Conservation (phyloP, 2,797 vertebrate species). For the Basileuterus tristriatus region DNA sequence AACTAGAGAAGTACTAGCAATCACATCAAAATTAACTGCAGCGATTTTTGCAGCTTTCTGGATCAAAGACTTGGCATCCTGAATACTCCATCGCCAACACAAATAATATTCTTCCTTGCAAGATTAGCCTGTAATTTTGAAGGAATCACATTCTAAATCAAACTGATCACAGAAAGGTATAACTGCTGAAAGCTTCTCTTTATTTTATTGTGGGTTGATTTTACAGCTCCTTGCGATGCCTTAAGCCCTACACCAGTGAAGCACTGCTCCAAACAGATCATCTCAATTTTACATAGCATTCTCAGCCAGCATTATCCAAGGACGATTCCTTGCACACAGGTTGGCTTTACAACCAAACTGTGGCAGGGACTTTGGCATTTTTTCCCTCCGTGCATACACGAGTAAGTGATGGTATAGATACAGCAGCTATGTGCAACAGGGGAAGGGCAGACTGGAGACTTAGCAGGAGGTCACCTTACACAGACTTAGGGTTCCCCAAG, state of each 20-base stretch:
- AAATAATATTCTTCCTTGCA: background rate
- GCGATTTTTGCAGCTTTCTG: background rate
- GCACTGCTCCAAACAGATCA: background rate
- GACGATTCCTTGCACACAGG: accelerated
- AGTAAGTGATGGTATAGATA: background rate
- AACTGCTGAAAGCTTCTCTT: background rate
- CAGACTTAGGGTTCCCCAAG: background rate
- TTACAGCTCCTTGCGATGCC: background rate
- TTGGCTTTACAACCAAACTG: background rate
- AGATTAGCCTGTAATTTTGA: background rate
- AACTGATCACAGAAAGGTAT: accelerated
- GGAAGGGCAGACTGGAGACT: background rate
- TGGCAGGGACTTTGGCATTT: background rate
- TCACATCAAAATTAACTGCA: background rate
- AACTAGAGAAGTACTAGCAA: background rate
- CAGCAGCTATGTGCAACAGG: background rate
- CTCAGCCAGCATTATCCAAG: background rate
- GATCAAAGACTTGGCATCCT: background rate
- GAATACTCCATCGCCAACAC: background rate
- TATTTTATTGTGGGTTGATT: background rate
- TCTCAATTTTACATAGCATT: background rate
- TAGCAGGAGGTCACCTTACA: no score
- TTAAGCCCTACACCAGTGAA: background rate
- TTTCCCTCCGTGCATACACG: accelerated
- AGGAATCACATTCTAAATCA: background rate